Evolutionary conservation across 1,140 invertebrate genomes (phyloP), one percentile per base, ranked within the genome.

Genomic region (Arion vulgaris): DNA sequence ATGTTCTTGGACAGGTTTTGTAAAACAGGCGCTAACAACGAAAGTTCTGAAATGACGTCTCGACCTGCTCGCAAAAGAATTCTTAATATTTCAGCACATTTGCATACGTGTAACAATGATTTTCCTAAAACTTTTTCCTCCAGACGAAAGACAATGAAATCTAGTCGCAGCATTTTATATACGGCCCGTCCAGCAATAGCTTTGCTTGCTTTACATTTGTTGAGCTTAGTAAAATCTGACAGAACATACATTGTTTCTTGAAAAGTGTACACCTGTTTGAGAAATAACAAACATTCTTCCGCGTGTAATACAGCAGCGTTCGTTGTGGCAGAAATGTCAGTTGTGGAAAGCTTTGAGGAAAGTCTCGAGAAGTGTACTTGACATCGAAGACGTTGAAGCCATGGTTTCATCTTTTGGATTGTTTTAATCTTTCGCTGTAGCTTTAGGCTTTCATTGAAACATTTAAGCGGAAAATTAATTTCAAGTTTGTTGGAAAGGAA

Each of bases 1-100:
- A 78, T 32, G 32, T 78, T 57, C 28, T 78, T 78, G 23, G 76
- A 78, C 17, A 78, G 19, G 38, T 68, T 1, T 34, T 78, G 76
- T 32, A 78, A 68, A 28, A 26, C 28, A 13, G 76, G 53, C 5
- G 36, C 76, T 5, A 78, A 13, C 17, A 38, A 19, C 17, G 32
- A 36, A 19, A 78, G 57, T 15, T 57, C 76, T 38, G 15, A 4
- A 5, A 78, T 5, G 15, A 68, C 26, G 28, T 26, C 5, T 34
- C 26, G 19, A 5, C 76, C 76, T 7, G 76, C 39, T 76, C 53
- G 28, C 32, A 76, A 34, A 7, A 76, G 39, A 53, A 5, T 1
- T 39, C 19, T 36, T 4, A n/a, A 4, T 19, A 7, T 15, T 45
- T 66, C 19, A 26, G 2, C 62, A 39, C 5, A 23, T 38, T 68